Base-by-base conservation (phyloP, 1,140 invertebrate species). In the Diabrotica virgifera region DNA sequence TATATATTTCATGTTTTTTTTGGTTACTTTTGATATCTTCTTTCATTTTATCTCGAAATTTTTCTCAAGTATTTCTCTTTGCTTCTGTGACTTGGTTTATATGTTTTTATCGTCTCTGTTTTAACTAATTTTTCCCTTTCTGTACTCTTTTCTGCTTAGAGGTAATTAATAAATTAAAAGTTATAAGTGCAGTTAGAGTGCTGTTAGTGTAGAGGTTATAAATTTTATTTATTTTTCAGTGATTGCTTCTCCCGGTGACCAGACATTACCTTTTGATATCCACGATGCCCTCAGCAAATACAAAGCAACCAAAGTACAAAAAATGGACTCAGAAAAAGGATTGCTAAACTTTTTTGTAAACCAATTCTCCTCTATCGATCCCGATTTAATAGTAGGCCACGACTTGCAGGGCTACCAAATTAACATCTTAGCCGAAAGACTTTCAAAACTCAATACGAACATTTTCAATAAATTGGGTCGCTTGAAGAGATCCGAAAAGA, bases 371-470 rank as follows among this genome's bases (percentile, higher is more conserved):
- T 90, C 90, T 76, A 82, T 93, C 40, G 96, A 99, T 83, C 93
- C 96, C 0, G 97, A 99, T 82, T 79, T 98, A 9, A 86, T 98
- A 55, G 87, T 99, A 6, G 96, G 95, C 3, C 95, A 97, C 77
- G 96, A 98, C 80, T 82, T 95, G 24, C 86, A 89, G 76, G 90
- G 89, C 7, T 96, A 92, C 79, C 93, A 96, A 76, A 84, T 97
- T 60, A 92, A 95, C 74, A 82, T 96, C 6, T 81, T 98, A 2
- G 86, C 95, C n/a, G 89, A 93, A 67, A 88, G 95, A 70, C 86
- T 97, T 46, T 79, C 85, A 13, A 78, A 82, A n/a, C 72, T 85
- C 2, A 86, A 94, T 76, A 88, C 95, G 56, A 87, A 90, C 0
- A 89, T 94, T 75, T 98, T 95, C 93, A 97, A 94, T 24, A 86